A percentile compares a stretch with the other conserved stretches of the same genome.
phyloP scores from a whole-genome alignment of 2,113 vertebrate genomes.

The Myanophis thanlyinensis region DNA sequence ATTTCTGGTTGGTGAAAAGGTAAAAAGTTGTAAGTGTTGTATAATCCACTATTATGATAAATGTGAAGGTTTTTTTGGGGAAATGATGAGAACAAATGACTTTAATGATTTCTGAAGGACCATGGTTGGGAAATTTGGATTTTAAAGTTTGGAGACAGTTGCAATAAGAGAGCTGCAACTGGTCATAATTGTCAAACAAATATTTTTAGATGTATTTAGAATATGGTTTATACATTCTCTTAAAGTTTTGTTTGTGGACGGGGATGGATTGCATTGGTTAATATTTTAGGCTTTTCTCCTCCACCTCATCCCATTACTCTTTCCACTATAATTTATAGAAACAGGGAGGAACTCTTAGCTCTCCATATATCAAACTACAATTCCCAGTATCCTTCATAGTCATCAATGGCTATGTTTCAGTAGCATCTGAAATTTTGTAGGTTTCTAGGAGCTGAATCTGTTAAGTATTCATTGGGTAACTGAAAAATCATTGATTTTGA shows the following conservation, averaged over 20 bases:
- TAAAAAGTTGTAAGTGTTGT: not conserved
- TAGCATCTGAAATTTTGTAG: not conserved
- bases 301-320: not conserved
- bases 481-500: not conserved
- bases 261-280: not conserved
- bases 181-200: not conserved
- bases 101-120: not conserved
- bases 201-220: not conserved
- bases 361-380: not conserved
- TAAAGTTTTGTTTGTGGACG: not conserved
- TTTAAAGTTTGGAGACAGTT: not conserved
- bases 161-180: not conserved
- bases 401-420: not conserved
- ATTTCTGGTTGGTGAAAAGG: not conserved
- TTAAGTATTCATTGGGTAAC: not conserved
- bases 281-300: not conserved
- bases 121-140: not conserved
- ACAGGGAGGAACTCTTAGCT: not conserved
- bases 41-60: not conserved
- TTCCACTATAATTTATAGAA: not conserved
- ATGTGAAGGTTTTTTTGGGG: not conserved
- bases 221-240: not conserved
- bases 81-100: not conserved
- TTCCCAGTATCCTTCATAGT: not conserved
- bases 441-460: not conserved